Conservation (phyloP, 2,888 invertebrate genomes). For the Eucera pruinosa region DNA sequence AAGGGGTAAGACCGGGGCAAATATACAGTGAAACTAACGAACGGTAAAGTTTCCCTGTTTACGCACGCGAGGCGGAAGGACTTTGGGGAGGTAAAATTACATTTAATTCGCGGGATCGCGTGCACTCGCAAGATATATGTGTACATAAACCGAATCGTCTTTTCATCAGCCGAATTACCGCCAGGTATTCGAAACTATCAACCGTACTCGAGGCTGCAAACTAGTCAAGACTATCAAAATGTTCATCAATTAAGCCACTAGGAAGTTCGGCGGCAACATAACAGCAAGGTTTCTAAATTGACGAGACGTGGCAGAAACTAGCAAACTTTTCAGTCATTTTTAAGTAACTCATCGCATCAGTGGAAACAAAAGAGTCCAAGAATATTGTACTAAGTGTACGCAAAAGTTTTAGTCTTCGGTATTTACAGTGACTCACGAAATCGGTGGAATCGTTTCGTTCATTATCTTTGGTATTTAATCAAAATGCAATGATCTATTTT, state of each 20-base stretch:
- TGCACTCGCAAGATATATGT: neutral
- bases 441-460: too few relatives aligned
- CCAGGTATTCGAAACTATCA: constrained; percentile 15
- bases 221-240: constrained; percentile 24
- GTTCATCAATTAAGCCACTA: constrained; percentile 27
- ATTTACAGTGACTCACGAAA: too few relatives aligned
- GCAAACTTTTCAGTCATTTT: neutral
- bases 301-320: neutral
- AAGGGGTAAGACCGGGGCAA: neutral
- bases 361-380: too few relatives aligned
- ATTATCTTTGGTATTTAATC: too few relatives aligned
- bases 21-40: neutral
- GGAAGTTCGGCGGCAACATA: neutral
- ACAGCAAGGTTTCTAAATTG: neutral
- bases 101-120: constrained; percentile 31
- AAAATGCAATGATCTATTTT: too few relatives aligned
- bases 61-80: constrained; percentile 1
- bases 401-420: too few relatives aligned
- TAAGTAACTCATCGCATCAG: too few relatives aligned
- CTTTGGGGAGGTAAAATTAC: constrained; percentile 6
- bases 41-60: constrained; percentile 25
- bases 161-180: constrained; percentile 25
- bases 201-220: neutral
- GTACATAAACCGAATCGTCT: constrained; percentile 19
- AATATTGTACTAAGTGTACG: too few relatives aligned